Evolutionary conservation across 1,140 invertebrate species (phyloP).

Genomic region (Caenorhabditis brenneri): DNA sequence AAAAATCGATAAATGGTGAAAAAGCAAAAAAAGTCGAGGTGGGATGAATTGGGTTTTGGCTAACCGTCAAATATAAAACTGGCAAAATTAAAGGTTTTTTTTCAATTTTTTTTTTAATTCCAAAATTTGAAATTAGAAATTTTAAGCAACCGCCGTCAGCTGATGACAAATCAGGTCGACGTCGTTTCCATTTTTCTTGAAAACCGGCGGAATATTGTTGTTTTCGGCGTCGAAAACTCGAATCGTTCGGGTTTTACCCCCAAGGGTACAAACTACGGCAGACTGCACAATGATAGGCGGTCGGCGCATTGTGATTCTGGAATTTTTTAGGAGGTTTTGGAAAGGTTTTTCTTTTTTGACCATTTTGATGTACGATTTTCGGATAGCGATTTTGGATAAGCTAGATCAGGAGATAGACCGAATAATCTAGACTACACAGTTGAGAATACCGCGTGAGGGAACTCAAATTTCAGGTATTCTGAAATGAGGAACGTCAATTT

Average conservation of each 20-base stretch:
- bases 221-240: conserved; percentile 48
- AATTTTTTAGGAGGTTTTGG: background rate
- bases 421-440: too few relatives aligned
- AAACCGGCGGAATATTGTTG: conserved; percentile 51
- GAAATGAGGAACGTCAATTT: too few relatives aligned
- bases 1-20: background rate
- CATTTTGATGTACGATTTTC: too few relatives aligned
- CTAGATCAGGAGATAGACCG: too few relatives aligned
- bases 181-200: conserved; percentile 53
- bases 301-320: conserved; percentile 47
- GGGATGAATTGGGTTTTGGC: background rate
- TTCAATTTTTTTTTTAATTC: too few relatives aligned
- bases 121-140: background rate
- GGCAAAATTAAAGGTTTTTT: too few relatives aligned
- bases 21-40: background rate
- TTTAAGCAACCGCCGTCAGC: conserved; percentile 2
- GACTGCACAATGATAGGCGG: conserved; percentile 41
- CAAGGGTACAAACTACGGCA: conserved; percentile 46
- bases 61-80: conserved; percentile 1
- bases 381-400: too few relatives aligned
- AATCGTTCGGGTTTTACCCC: conserved; percentile 48
- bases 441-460: too few relatives aligned
- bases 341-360: too few relatives aligned
- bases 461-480: too few relatives aligned
- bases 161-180: conserved; percentile 55